Conservation (phyloP, 2,888 invertebrate genomes). For the Dione juno region DNA sequence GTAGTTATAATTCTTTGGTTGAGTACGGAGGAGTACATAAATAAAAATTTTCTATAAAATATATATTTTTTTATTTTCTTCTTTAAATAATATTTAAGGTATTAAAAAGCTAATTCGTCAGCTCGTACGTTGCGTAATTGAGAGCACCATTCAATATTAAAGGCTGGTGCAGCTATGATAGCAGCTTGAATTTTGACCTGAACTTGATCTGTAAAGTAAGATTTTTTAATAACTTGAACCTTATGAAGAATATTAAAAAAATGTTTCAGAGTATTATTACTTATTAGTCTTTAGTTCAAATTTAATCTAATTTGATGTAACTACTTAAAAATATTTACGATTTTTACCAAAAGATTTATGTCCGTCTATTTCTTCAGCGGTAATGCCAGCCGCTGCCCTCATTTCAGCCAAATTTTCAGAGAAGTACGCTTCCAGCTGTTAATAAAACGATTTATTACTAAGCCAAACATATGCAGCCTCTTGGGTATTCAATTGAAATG, state of each 20-base stretch:
- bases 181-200: constrained; percentile 72
- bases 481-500: no score
- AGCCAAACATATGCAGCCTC: no score
- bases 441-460: constrained; percentile 26
- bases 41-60: constrained; percentile 76
- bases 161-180: constrained; percentile 67
- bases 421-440: constrained; percentile 70
- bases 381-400: constrained; percentile 71
- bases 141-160: constrained; percentile 62
- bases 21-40: constrained; percentile 77
- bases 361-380: constrained; percentile 67
- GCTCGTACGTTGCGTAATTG: constrained; percentile 61
- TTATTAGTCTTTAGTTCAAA: no score
- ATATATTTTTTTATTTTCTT: constrained; percentile 52
- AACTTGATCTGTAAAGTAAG: constrained; percentile 68
- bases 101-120: constrained; percentile 51
- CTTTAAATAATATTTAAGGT: background rate
- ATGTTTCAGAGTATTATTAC: no score
- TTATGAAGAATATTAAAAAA: no score
- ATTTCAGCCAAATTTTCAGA: constrained; percentile 71
- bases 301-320: background rate
- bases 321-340: background rate
- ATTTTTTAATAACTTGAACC: no score
- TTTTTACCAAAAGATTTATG: constrained; percentile 58
- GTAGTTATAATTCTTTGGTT: constrained; percentile 72